Evolutionary conservation across 2,888 invertebrate genomes (phyloP), one percentile per base, ranked within the genome.

Genomic region (Polyommatus icarus): DNA sequence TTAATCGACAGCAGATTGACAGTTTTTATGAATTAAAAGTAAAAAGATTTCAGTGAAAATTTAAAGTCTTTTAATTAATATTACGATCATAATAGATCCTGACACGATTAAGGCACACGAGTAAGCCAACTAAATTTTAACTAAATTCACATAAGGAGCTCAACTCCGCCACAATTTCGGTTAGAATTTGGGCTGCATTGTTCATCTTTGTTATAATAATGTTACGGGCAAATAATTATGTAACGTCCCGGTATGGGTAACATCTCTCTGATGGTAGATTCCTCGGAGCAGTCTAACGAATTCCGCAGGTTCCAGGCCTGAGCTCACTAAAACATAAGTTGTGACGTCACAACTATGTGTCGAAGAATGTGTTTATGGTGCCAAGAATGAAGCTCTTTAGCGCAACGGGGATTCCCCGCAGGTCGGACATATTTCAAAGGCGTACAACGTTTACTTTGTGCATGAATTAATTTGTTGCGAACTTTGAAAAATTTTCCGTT

Each of bases 331-430:
- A 84, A 87, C 87, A 88, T 89, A 89, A 90, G 90, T 90, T 88
- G 90, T 87, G 90, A 91, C 91, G 88, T 89, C 89, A 85, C 88
- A 93, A 93, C 92, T 92, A 93, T 93, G 92, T 92, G 93, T 90
- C 90, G 89, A 92, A 93, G 92, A 92, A 93, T 93, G 92, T 91
- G 91, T 93, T 92, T 92, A 92, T 90, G 89, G 90, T 90, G 91
- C 91, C 91, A 91, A 89, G 90, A 91, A 91, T 91, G 89, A 86
- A 88, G 90, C 92, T 91, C 86, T 89, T 93, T 90, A 92, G 90
- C 75, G 29, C 50, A 50, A 75, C 46, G 81, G 79, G 80, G 82
- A 85, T 85, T 85, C 85, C 83, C 84, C 79, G 79, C 79, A 81
- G 81, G 80, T 80, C 79, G 79, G 79, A 79, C 79, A 76, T 81